Percentiles rank a stretch among this genome's conserved stretches.
Evolutionary conservation across 2,888 invertebrate genomes (phyloP).

Genomic region (Tribolium freemani): DNA sequence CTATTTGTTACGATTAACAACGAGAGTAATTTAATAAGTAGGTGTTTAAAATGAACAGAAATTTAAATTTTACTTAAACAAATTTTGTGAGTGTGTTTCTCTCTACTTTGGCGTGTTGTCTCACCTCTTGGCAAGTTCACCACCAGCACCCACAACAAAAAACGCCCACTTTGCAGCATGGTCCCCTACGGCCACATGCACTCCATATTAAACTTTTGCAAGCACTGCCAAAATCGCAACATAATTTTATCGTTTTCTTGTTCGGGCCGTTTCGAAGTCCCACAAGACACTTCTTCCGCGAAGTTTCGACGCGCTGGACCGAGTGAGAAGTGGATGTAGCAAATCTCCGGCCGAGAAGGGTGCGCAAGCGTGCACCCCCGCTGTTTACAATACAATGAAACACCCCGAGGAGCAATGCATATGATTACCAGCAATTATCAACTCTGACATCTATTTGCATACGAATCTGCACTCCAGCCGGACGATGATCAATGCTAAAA

Average conservation of each 20-base stretch:
- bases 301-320: conserved; percentile 52
- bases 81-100: no score
- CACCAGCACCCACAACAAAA: conserved; percentile 19
- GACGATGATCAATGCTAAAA: conserved; percentile 24
- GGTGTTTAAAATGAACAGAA: no score
- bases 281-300: neutral
- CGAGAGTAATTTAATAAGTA: no score
- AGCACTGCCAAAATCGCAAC: neutral
- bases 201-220: conserved; percentile 6
- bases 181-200: conserved; percentile 32
- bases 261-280: neutral
- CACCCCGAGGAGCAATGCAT: conserved; percentile 54
- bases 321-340: conserved; percentile 53
- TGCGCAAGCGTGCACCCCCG: conserved; percentile 46
- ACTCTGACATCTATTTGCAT: conserved; percentile 56
- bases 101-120: neutral
- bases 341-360: conserved; percentile 25
- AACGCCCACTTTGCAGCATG: conserved; percentile 11
- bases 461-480: conserved; percentile 39
- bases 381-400: conserved; percentile 53
- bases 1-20: no score
- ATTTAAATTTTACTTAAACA: no score
- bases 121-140: conserved; percentile 30
- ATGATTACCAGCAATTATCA: conserved; percentile 56
- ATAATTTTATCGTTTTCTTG: neutral